These are phyloP conservation scores for Cliona cf. orientalis DNA, from an alignment of 37 sponge, comb jelly and placozoan species.

Conservation along the genomic window DNA sequence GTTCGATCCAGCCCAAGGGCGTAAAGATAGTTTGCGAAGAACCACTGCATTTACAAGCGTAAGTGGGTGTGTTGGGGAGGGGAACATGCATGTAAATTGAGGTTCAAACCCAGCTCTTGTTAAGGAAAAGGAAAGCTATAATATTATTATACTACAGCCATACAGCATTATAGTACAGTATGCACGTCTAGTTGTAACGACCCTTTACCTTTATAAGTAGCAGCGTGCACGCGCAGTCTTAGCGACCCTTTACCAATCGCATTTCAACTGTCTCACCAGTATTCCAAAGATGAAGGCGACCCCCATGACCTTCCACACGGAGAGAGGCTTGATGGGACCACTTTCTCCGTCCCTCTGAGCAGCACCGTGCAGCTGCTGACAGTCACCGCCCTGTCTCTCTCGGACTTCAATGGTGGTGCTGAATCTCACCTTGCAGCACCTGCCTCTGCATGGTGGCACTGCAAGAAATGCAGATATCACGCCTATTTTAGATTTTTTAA, in stretches of 20 bases:
- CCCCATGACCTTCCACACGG: slow-evolving; percentile 42
- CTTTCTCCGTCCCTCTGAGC: too few species aligned
- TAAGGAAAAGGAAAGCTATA: too few species aligned
- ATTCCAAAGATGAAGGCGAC: slow-evolving; percentile 79
- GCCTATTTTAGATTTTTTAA: too few species aligned
- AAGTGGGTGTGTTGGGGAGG: neutral
- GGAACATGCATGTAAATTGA: neutral
- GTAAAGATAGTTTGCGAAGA: slow-evolving; percentile 92
- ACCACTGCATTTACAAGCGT: slow-evolving; percentile 74
- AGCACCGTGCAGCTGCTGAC: too few species aligned
- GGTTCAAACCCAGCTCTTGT: too few species aligned
- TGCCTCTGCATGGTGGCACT: slow-evolving; percentile 45
- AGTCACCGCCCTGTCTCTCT: slow-evolving; percentile 21
- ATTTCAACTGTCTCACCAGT: slow-evolving; percentile 33
- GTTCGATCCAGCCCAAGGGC: slow-evolving; percentile 48
- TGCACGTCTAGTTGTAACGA: too few species aligned
- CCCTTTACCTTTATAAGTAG: too few species aligned
- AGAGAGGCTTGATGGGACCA: slow-evolving; percentile 15
- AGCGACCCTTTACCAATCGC: neutral
- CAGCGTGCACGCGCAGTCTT: neutral
- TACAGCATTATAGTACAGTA: too few species aligned
- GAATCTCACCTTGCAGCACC: slow-evolving; percentile 64
- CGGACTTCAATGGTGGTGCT: slow-evolving; percentile 65
- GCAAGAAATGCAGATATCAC: too few species aligned
- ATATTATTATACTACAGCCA: too few species aligned